These are phyloP conservation scores for Dorcus parallelipipedus DNA, from an alignment of 2,888 invertebrate species.

Conservation along the genomic window DNA sequence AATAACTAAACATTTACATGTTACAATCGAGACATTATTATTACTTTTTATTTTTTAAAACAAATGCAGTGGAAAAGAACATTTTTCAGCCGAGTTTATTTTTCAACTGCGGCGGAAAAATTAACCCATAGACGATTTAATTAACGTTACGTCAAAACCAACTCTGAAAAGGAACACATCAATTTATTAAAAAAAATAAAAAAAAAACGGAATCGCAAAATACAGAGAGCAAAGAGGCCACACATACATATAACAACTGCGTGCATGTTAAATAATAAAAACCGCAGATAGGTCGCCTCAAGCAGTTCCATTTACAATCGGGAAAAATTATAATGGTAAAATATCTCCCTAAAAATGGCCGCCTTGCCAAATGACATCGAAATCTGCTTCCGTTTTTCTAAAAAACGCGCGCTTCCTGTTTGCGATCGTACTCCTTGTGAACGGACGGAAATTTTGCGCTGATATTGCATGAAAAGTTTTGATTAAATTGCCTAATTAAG, in stretches of 20 bases:
- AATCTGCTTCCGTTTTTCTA: slow-evolving; percentile 27
- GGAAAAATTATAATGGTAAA: slow-evolving; percentile 12
- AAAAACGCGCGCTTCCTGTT: slow-evolving; percentile 31
- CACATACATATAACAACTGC: slow-evolving; percentile 8
- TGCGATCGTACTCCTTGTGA: slow-evolving; percentile 25
- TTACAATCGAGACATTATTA: too few relatives aligned
- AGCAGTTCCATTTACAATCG: slow-evolving; percentile 11
- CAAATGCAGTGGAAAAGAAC: too few relatives aligned
- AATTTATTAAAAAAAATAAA: slow-evolving; percentile 5
- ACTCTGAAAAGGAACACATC: not conserved
- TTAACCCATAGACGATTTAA: not conserved
- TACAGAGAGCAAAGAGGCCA: not conserved
- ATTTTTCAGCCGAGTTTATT: too few relatives aligned
- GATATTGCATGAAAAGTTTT: slow-evolving; percentile 18
- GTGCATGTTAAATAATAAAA: slow-evolving; percentile 17
- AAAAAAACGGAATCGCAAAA: not conserved
- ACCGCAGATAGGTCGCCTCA: slow-evolving; percentile 16
- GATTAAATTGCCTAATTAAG: slow-evolving; percentile 2
- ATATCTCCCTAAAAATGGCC: slow-evolving; percentile 1
- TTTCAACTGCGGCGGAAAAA: too few relatives aligned
- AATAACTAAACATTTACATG: too few relatives aligned
- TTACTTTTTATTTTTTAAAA: too few relatives aligned
- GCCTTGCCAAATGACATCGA: slow-evolving; percentile 20
- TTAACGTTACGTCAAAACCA: slow-evolving; percentile 6
- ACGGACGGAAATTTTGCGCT: slow-evolving; percentile 28